phyloP scores from a whole-genome alignment of 2,113 vertebrate genomes.

The Sinocyclocheilus maitianheensis region DNA sequence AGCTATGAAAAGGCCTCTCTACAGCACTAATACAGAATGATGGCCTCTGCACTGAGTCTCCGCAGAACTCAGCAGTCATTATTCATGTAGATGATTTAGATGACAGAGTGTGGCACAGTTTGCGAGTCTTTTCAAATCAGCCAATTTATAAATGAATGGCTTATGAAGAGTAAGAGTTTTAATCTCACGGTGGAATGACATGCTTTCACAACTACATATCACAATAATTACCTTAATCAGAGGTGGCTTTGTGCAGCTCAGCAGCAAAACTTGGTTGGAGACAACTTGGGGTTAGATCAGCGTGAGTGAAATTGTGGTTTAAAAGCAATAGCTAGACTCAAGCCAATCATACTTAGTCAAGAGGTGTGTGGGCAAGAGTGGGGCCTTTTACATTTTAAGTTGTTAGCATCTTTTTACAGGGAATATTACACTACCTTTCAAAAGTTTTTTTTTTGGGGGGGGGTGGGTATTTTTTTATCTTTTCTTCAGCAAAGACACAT shows the following conservation, averaged over 20 bases:
- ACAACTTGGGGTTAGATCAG: conserved; percentile 25
- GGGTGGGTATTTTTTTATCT: neutral
- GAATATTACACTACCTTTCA: neutral
- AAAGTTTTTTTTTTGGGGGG: neutral
- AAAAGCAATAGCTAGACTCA: conserved; percentile 36
- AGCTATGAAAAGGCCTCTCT: conserved; percentile 22
- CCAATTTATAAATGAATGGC: conserved; percentile 42
- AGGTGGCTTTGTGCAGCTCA: conserved; percentile 36
- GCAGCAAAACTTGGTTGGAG: neutral
- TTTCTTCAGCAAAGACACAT: neutral
- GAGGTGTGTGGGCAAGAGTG: conserved; percentile 22
- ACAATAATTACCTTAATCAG: conserved; percentile 36
- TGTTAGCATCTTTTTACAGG: neutral
- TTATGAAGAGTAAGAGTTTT: conserved; percentile 40
- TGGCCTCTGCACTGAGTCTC: conserved; percentile 32
- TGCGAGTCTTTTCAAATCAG: conserved; percentile 36
- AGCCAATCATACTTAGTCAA: conserved; percentile 41
- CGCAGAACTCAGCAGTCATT: conserved; percentile 10
- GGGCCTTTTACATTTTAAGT: conserved; percentile 14
- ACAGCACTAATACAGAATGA: conserved; percentile 35
- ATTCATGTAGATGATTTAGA: conserved; percentile 43
- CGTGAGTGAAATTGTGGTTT: conserved; percentile 40
- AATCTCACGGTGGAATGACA: conserved; percentile 31
- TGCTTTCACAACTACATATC: conserved; percentile 32
- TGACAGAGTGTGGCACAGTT: conserved; percentile 33